Base-by-base conservation (phyloP, 2,113 vertebrate species). In the Zosterops hypoxanthus region DNA sequence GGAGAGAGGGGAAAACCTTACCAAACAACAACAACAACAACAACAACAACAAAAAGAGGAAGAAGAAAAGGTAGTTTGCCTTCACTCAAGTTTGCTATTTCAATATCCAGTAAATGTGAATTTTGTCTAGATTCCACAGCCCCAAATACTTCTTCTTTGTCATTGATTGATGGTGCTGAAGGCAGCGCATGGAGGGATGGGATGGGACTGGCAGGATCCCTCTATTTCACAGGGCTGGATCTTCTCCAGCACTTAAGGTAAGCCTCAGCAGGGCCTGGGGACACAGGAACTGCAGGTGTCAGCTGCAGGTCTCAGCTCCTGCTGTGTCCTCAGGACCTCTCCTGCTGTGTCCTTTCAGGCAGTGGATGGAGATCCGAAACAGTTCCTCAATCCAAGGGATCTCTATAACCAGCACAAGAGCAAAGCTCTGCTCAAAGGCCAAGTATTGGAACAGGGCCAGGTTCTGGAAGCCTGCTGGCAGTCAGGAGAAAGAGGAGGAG, bases 291-390 rank as follows among this genome's bases (percentile, higher is more conserved):
- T 36, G 22, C 46, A 31, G 17, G 13, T 52, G 14, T 22, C 26
- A 19, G 53, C 36, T 42, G 19, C 28, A n/a, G 28, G 19, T n/a
- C 19, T 29, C 28, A 53, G 33, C 6, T 61, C 44, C 33, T 15
- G 33, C 26, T 12, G 2, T 24, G 11, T 19, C 33, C 39, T 39
- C 13, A 24, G 13, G 18, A 42, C 7, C 14, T 39, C 14, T 56
- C 31, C 31, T 66, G 11, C 14, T 42, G 28, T 24, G 28, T 24
- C 41, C 28, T 24, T 24, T 55, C 24, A 8, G n/a, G 39, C 28
- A 39, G 28, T 1, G 2, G 15, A 13, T 10, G 15, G 47, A 39
- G 47, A 55, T 55, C 19, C 7, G 0, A 0, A 53, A 33, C 0
- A 2, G 4, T 5, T 77, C 22, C 36, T 69, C 8, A 20, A 11